A percentile compares a stretch with the other conserved stretches of the same genome.
These are phyloP conservation scores for Diarsia mendica DNA, from an alignment of 2,888 invertebrate genomes.

Conservation along the genomic window DNA sequence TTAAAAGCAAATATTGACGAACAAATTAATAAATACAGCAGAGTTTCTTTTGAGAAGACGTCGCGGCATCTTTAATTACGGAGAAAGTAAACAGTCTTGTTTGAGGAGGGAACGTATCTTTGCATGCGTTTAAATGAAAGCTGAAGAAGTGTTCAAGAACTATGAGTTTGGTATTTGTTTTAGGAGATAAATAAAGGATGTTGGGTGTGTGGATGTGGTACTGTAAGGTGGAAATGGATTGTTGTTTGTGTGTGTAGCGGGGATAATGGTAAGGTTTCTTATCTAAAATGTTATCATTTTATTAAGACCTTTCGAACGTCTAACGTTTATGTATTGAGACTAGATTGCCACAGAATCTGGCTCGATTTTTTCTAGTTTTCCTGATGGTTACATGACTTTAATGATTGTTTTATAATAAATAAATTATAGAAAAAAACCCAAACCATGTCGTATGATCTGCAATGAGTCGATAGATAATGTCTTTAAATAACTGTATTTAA, in stretches of 20 bases:
- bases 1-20: slow-evolving; percentile 87
- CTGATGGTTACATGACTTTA: neutral
- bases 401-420: no score
- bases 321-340: neutral
- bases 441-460: neutral
- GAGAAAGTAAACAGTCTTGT: slow-evolving; percentile 83
- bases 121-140: slow-evolving; percentile 85
- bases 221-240: neutral
- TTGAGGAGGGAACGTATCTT: slow-evolving; percentile 86
- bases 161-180: slow-evolving; percentile 82
- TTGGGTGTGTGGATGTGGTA: slow-evolving; percentile 63
- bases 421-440: no score
- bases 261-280: neutral
- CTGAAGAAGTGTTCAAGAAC: slow-evolving; percentile 87
- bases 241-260: neutral
- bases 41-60: slow-evolving; percentile 87
- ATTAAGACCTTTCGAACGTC: neutral
- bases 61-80: slow-evolving; percentile 87
- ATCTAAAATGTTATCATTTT: neutral
- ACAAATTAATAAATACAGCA: slow-evolving; percentile 87
- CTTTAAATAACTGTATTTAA: no score
- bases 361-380: neutral
- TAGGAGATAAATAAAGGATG: slow-evolving; percentile 77
- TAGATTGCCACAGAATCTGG: neutral
- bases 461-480: neutral